These are phyloP conservation scores for Steinernema scapterisci DNA, from an alignment of 2,888 invertebrate species.

Conservation along the genomic window DNA sequence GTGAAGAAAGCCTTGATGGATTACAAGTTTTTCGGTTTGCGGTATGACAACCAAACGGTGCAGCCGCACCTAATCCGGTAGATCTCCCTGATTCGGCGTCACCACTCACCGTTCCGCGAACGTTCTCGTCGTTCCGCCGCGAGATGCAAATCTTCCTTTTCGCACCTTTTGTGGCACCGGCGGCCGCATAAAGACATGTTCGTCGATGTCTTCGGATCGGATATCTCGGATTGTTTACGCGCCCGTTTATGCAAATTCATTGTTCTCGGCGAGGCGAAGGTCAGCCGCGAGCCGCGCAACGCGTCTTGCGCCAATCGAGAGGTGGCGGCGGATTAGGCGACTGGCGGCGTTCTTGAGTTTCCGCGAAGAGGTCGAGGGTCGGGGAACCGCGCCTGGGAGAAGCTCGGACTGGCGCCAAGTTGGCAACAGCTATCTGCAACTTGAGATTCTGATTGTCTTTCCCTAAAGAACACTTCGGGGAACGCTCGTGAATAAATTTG, in stretches of 20 bases:
- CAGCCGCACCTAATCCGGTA: neutral
- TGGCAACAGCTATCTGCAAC: too few species aligned
- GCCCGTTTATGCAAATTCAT: constrained; percentile 32
- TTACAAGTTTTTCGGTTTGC: too few species aligned
- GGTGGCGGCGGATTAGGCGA: constrained; percentile 10
- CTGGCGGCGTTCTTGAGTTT: neutral
- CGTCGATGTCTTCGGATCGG: constrained; percentile 23
- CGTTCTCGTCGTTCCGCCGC: neutral
- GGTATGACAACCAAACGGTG: too few species aligned
- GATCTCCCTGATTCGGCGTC: neutral
- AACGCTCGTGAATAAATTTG: too few species aligned
- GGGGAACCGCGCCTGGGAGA: neutral
- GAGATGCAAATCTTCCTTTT: neutral
- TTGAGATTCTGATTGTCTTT: too few species aligned
- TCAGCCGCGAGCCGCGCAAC: constrained; percentile 7
- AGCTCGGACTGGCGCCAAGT: too few species aligned
- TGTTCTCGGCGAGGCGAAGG: constrained; percentile 25
- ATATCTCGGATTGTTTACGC: constrained; percentile 24
- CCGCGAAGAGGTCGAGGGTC: neutral
- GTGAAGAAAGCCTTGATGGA: too few species aligned
- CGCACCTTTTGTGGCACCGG: constrained; percentile 28
- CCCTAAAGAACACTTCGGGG: too few species aligned
- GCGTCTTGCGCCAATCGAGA: neutral
- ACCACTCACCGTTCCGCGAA: neutral
- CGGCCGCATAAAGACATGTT: neutral